A percentile compares a stretch with the other conserved stretches of the same genome.
These are phyloP conservation scores for Apeltes quadracus DNA, from an alignment of 2,113 vertebrate species.

Conservation along the genomic window DNA sequence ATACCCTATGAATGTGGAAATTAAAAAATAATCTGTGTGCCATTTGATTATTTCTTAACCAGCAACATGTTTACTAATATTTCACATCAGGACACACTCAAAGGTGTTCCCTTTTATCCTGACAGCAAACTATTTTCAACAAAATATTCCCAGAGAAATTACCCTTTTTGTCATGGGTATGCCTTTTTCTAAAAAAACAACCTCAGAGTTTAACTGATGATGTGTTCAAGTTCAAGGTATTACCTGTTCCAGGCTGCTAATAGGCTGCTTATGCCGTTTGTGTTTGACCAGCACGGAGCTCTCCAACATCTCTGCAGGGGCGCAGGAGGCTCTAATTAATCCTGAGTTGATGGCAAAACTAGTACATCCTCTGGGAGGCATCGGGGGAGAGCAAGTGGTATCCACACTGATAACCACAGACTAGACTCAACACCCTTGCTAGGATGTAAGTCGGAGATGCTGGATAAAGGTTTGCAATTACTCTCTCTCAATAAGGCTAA, in stretches of 20 bases:
- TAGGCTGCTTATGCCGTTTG: conserved; percentile 79
- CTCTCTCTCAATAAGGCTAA: conserved; percentile 29
- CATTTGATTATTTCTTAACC: no score
- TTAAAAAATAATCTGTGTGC: no score
- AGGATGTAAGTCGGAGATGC: conserved; percentile 55
- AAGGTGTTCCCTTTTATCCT: no score
- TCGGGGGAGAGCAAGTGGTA: conserved; percentile 79
- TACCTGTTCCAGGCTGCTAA: conserved; percentile 76
- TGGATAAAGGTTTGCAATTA: conserved; percentile 46
- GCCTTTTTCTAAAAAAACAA: no score
- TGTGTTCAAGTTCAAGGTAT: conserved; percentile 64
- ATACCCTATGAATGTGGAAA: no score
- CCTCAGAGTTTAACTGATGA: conserved; percentile 49
- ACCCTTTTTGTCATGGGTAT: no score
- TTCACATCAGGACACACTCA: no score
- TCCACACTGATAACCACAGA: conserved; percentile 73
- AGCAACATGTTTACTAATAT: no score
- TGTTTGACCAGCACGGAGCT: conserved; percentile 83
- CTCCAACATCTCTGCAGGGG: conserved; percentile 88
- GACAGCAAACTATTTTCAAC: no score
- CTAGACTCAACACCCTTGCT: conserved; percentile 68
- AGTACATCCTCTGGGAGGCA: conserved; percentile 84
- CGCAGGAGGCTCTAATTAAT: conserved; percentile 89
- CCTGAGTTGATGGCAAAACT: conserved; percentile 92
- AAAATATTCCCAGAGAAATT: no score